Base-by-base conservation (phyloP, 2,797 vertebrate genomes). In the Liparis tanakae region DNA sequence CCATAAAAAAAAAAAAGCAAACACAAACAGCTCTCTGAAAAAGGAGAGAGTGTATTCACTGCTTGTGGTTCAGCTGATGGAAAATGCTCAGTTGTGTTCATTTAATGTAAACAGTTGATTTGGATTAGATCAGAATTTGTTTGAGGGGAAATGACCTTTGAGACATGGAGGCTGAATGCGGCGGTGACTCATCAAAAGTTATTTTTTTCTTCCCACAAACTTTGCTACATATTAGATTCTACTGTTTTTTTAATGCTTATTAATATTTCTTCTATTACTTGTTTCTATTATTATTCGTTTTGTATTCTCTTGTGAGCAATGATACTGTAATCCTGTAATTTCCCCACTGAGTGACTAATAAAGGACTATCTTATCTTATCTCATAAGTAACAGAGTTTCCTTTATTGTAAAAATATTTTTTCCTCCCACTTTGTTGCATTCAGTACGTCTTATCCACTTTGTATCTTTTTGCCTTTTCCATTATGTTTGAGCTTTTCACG, bases 11-110 rank as follows among this genome's bases (percentile, higher is more conserved):
- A 13, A 37, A 61, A 70, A 30, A 7, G 63, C 62, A 48, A 80
- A 72, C 67, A 70, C 56, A 88, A 91, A 85, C 76, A 85, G 77
- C 73, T 62, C 63, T 72, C 44, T 67, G 18, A 69, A 44, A 55
- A 67, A 44, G 5, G 22, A 53, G 53, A 30, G 25, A 51, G 62
- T 17, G 67, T 77, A 41, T 78, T 67, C 41, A 46, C 9, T 22
- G 39, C 18, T 51, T 60, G 54, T 17, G 69, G 30, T 67, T 73
- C 72, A 41, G 25, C 59, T 44, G n/a, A 17, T 48, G 43, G 59
- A 76, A 55, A 25, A 64, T 48, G 14, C 14, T 55, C 12, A 30
- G 41, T 70, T 53, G 62, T 17, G 33, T n/a, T n/a, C 51, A 53
- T 30, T 54, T 48, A 67, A 71, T 50, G 54, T 70, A 53, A 36